A percentile compares a stretch with the other conserved stretches of the same genome.
Conservation (phyloP, 2,113 vertebrate species). For the Falcunculus frontatus region DNA sequence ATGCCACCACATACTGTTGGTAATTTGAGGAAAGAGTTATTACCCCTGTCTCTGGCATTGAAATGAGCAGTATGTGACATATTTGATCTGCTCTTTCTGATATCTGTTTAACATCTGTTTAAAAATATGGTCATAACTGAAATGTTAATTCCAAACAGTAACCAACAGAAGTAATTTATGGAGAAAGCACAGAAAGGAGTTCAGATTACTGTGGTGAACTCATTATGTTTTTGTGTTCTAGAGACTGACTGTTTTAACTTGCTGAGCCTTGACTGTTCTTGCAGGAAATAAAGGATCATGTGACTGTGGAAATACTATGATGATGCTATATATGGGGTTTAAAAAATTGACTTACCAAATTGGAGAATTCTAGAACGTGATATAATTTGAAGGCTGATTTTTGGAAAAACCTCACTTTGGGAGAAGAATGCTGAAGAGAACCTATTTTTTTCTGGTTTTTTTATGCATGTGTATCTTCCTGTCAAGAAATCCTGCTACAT, state of each 20-base stretch:
- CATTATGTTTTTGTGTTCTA: background rate
- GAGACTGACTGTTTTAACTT: background rate
- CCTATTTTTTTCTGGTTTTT: background rate
- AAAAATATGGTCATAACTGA: background rate
- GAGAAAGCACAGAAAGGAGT: background rate
- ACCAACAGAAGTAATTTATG: background rate
- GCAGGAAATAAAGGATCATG: background rate
- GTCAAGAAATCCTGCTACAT: background rate
- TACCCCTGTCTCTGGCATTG: background rate
- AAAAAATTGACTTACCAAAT: background rate
- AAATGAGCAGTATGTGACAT: background rate
- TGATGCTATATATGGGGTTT: background rate
- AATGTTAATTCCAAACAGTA: background rate
- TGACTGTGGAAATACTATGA: background rate
- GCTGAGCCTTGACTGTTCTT: background rate
- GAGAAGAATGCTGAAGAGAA: background rate
- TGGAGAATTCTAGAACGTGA: accelerated
- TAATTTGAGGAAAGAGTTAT: background rate
- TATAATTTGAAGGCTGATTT: background rate
- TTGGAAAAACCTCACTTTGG: background rate
- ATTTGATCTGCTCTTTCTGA: background rate
- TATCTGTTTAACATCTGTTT: background rate
- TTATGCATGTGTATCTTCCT: background rate
- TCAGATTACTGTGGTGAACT: background rate
- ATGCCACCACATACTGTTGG: background rate